Conservation (phyloP, 2,797 vertebrate genomes). For the Fundulus diaphanus region DNA sequence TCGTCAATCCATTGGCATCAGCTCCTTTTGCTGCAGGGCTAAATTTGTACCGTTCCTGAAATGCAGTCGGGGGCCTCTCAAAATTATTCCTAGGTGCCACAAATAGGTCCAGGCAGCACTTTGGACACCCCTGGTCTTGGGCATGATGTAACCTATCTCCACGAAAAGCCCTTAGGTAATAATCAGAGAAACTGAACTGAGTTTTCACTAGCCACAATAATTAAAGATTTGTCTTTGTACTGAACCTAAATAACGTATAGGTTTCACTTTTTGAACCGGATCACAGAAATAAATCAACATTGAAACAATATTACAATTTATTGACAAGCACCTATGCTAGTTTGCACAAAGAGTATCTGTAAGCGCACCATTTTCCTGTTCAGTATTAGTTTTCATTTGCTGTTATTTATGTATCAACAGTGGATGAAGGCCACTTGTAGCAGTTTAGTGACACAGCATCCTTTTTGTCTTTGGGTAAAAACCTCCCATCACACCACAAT, state of each 20-base stretch:
- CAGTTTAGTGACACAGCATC: conserved; percentile 33
- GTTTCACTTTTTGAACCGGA: background rate
- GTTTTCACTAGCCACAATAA: background rate
- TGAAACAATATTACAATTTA: background rate
- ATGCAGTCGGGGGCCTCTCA: background rate
- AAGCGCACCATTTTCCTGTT: background rate
- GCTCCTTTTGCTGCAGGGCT: background rate
- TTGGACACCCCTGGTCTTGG: background rate
- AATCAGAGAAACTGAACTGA: background rate
- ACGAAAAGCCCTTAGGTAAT: background rate
- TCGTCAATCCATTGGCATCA: background rate
- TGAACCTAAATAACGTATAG: background rate
- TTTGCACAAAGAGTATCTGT: background rate
- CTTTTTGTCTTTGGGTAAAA: conserved; percentile 13
- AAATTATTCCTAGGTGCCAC: background rate
- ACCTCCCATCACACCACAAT: conserved; percentile 9
- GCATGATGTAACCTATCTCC: background rate
- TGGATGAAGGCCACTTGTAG: conserved; percentile 62
- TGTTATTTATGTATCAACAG: conserved; percentile 17
- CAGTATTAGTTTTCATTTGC: background rate
- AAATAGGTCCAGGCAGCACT: background rate
- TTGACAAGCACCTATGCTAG: background rate
- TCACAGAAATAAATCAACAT: background rate
- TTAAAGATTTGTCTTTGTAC: no score
- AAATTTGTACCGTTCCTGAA: background rate